Base-by-base conservation (phyloP, 1,140 invertebrate species). In the Drosophila biarmipes region DNA sequence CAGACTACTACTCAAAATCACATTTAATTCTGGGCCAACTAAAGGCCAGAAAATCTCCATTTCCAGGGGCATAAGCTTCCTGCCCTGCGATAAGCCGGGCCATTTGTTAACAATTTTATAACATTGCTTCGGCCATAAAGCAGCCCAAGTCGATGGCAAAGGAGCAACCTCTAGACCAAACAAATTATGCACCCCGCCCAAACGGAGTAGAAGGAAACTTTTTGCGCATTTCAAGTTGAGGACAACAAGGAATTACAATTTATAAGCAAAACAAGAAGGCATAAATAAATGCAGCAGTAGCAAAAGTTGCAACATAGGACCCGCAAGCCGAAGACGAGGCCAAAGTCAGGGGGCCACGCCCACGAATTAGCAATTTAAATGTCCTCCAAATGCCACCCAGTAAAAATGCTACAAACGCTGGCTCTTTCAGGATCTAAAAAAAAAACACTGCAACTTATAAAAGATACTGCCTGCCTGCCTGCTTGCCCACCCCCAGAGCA, bases 361-460 rank as follows among this genome's bases (percentile, higher is more conserved):
- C 71, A 53, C 42, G 52, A 75, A 75, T 75, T 75, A 75, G 72
- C 72, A 75, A 75, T 75, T 75, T 74, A 75, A 75, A 75, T 66
- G 54, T 46, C 68, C 68, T 38, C 31, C 19, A 24, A 52, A 64
- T 51, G 38, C 52, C 38, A 57, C 45, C 58, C 58, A 63, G 46
- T 5, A 21, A 42, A 42, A 64, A 68, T 69, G 64, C 19, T 46
- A 49, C 3, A 12, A 27, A 15, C 31, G 8, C 24, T 24, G 24
- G 24, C 24, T 24, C 24, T 51, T 34, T 42, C 34, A 40, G 49
- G 51, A 74, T 55, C 10, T 55, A 17, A 11, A 56, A 48, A 17
- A 11, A 56, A 48, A 57, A 49, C 35, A 35, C 45, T 46, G 17
- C 21, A 42, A 10, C 15, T 19, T 14, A 52, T 31, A 15, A 27